Base-by-base conservation (phyloP, 2,113 vertebrate genomes). In the Todiramphus saurophagus region DNA sequence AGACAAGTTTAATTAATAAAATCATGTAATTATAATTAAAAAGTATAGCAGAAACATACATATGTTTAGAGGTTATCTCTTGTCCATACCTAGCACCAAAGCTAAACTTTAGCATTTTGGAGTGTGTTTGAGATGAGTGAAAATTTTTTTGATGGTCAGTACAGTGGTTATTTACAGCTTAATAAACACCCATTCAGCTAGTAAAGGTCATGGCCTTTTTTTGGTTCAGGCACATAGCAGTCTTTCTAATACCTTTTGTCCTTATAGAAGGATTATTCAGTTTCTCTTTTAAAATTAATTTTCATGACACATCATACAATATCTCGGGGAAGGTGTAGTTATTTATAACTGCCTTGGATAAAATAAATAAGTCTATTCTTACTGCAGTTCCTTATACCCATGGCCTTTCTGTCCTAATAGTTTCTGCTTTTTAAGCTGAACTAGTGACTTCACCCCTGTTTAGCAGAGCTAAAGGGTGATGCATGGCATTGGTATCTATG, bases 131-230 rank as follows among this genome's bases (percentile, higher is more conserved):
- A 91, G 35, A 89, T 68, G 30, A 85, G 43, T 75, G 87, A 89
- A 89, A 91, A 37, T 3, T 1, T 11, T 53, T 43, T n/a, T 44
- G 25, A 39, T 50, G 41, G 73, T 86, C 23, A 44, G 35, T 74
- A 44, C 33, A 64, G 74, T 80, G 48, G n/a, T 67, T 96, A 50
- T 95, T 96, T 85, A 88, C 75, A 95, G 68, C 62, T 96, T 84
- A 72, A 90, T 95, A 91, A 93, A 79, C 55, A 77, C 43, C 63
- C 81, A 87, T 96, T 97, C 90, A 95, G 43, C 74, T 89, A 44
- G 83, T 83, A 94, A 97, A 97, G 92, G 93, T 93, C 92, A 81
- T 60, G 86, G 60, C 35, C 60, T 93, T 90, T 96, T 96, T 96
- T 92, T 89, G 46, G 62, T 86, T 87, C 66, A 92, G 87, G 87